Evolutionary conservation across 2,888 invertebrate genomes (phyloP), one percentile per base, ranked within the genome.

Genomic region (Lepeophtheirus nordmannii): DNA sequence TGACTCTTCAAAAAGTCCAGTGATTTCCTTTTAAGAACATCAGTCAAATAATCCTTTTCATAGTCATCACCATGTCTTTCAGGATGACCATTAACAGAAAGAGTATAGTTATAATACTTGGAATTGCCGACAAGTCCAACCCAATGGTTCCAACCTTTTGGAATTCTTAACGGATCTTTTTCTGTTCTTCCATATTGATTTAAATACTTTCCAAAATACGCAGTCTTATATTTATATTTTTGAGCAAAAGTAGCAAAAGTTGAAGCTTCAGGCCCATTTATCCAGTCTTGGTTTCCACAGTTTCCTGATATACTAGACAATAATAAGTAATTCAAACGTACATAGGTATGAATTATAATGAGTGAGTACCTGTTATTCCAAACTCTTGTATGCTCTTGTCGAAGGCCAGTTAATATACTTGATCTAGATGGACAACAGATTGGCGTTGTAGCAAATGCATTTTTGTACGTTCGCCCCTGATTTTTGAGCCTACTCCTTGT

Each of bases 121-220:
- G 92, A 92, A 76, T 94, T 94, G 39, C 92, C 92, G 69, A 89
- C 83, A 53, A 94, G 78, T 0, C 88, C 93, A 72, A 84, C 80
- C 87, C 93, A 94, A 73, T 85, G 82, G 68, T 84, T 81, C 87
- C 92, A 94, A 0, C 94, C 93, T 0, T 80, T 79, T 0, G 94
- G 94, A 1, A 90, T 79, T 69, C 82, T 79, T 30, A 30, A 30
- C 7, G 30, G 30, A 30, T 30, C 30, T 30, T 30, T 30, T 12
- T 57, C 57, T 62, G 39, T 62, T 40, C 39, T 5, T 17, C 69
- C 69, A 73, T 87, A 91, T 80, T 86, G 81, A 77, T 94, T 94
- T 69, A 94, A 78, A 77, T 94, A 94, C 79, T 94, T 94, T 62
- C 94, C 93, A 70, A 88, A 90, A 74, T 89, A 94, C 74, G 92